Percentiles rank a stretch among this genome's conserved stretches.
Evolutionary conservation across 1,140 invertebrate species (phyloP).

Genomic region (Sinella curviseta): DNA sequence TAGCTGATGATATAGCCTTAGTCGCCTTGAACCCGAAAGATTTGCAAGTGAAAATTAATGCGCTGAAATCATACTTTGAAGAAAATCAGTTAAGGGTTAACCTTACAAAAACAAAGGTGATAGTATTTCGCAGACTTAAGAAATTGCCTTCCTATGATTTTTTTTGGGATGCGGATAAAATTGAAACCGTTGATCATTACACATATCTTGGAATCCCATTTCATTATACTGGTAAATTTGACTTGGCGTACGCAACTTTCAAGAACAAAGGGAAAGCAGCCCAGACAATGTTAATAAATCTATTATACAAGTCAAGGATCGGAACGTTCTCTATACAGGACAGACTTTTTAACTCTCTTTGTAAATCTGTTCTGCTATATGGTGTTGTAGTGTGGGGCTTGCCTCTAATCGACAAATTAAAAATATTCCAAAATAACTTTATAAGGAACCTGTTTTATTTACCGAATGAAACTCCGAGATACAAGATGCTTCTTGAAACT

Average conservation of each 20-base stretch:
- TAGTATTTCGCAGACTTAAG: not conserved
- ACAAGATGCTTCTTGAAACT: not conserved
- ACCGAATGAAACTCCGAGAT: not conserved
- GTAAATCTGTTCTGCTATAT: slow-evolving; percentile 15
- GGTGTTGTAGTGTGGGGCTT: not conserved
- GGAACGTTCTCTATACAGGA: not conserved
- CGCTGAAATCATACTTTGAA: slow-evolving; percentile 17
- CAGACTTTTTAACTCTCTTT: slow-evolving; percentile 23
- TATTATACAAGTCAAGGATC: slow-evolving; percentile 11
- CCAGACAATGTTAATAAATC: not conserved
- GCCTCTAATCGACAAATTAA: not conserved
- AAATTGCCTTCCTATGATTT: not conserved
- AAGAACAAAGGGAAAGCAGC: slow-evolving; percentile 30
- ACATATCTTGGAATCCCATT: slow-evolving; percentile 35
- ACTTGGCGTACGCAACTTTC: not conserved
- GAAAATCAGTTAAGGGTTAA: not conserved
- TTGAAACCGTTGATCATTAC: slow-evolving; percentile 22
- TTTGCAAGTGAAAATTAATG: slow-evolving; percentile 37
- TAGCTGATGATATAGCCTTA: slow-evolving; percentile 36
- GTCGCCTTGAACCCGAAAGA: not conserved
- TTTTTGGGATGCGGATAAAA: slow-evolving; percentile 7
- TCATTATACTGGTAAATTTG: not conserved
- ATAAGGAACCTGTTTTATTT: not conserved
- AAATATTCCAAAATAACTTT: slow-evolving; percentile 14
- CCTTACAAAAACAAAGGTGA: slow-evolving; percentile 18